A percentile compares a stretch with the other conserved stretches of the same genome.
Conservation (phyloP, 1,140 invertebrate species). For the Mactra quadrangularis region DNA sequence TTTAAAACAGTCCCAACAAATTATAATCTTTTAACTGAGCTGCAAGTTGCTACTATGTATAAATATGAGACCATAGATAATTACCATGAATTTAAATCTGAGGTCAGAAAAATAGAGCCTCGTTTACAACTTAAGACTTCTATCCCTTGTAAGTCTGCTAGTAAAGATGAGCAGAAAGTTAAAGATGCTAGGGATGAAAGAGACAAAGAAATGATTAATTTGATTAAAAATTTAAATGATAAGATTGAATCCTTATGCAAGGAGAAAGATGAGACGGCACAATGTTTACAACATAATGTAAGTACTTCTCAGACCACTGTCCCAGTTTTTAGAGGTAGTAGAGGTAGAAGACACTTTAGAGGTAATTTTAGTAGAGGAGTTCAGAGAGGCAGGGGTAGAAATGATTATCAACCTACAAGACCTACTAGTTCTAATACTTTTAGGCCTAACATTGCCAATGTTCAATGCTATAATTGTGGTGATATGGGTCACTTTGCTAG, state of each 20-base stretch:
- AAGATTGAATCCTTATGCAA: background rate
- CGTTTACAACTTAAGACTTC: background rate
- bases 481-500: slow-evolving; percentile 9
- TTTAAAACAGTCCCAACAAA: background rate
- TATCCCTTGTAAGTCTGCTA: too few relatives aligned
- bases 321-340: too few relatives aligned
- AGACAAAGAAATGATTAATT: background rate
- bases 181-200: background rate
- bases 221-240: background rate
- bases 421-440: slow-evolving; percentile 4
- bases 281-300: background rate
- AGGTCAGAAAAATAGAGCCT: slow-evolving; percentile 4
- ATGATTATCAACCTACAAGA: too few relatives aligned
- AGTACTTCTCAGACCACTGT: too few relatives aligned
- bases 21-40: background rate
- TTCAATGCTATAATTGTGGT: slow-evolving; percentile 5
- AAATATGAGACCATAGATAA: slow-evolving; percentile 2
- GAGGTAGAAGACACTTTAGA: slow-evolving; percentile 1
- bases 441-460: background rate
- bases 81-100: too few relatives aligned
- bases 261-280: background rate
- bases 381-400: background rate
- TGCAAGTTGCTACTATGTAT: background rate
- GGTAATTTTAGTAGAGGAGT: background rate
- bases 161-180: background rate